Evolutionary conservation across 1,140 invertebrate species (phyloP).

Genomic region (Trigoniulus corallinus): DNA sequence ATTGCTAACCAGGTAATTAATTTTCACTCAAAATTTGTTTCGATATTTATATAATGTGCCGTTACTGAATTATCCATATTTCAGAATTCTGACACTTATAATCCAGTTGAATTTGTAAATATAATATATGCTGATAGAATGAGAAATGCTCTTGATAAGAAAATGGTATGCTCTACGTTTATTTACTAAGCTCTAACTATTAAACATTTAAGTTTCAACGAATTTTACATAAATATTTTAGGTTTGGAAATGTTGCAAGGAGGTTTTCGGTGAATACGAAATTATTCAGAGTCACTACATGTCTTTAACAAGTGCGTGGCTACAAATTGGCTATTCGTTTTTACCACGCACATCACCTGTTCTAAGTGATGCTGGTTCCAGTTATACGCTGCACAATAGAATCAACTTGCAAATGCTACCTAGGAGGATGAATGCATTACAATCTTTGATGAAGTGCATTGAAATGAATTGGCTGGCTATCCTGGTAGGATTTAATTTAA

Average conservation of each 20-base stretch:
- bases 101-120: constrained; percentile 47
- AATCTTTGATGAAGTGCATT: constrained; percentile 61
- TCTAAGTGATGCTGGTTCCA: no score
- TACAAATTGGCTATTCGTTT: no score
- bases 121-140: constrained; percentile 68
- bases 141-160: constrained; percentile 51
- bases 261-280: no score
- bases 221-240: no score
- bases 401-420: no score
- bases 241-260: no score
- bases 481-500: constrained; percentile 38
- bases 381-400: no score
- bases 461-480: constrained; percentile 85
- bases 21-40: neutral
- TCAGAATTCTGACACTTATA: constrained; percentile 9
- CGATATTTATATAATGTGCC: neutral
- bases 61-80: neutral
- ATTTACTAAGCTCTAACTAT: no score
- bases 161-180: constrained; percentile 30
- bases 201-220: no score
- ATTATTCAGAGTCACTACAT: no score
- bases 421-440: constrained; percentile 43
- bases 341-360: no score
- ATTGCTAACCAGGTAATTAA: constrained; percentile 17
- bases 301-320: no score